phyloP scores from a whole-genome alignment of 2,888 invertebrate species.

The Pollenia labialis region DNA sequence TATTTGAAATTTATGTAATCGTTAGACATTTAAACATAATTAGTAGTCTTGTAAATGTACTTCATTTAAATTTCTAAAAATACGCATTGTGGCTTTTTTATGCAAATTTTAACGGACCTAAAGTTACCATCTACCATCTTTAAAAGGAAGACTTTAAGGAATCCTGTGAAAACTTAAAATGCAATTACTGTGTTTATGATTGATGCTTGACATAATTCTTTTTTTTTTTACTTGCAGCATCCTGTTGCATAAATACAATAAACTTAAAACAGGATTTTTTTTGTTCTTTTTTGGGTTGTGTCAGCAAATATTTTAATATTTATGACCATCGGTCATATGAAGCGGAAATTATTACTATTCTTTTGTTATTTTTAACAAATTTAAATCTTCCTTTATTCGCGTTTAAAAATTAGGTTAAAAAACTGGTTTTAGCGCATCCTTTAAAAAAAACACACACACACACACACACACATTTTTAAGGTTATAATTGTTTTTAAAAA shows the following conservation, averaged over 20 bases:
- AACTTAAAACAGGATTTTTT: slow-evolving; percentile 56
- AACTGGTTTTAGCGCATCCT: slow-evolving; percentile 58
- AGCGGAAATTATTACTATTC: slow-evolving; percentile 80
- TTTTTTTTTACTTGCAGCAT: slow-evolving; percentile 56
- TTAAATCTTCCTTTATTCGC: background rate
- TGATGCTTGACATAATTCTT: slow-evolving; percentile 54
- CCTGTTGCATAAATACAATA: slow-evolving; percentile 50
- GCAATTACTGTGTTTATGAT: slow-evolving; percentile 37
- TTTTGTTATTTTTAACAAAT: slow-evolving; percentile 40
- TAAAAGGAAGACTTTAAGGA: slow-evolving; percentile 6
- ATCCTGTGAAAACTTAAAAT: background rate
- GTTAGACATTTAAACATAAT: slow-evolving; percentile 64
- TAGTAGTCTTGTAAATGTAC: slow-evolving; percentile 49
- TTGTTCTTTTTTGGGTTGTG: slow-evolving; percentile 50
- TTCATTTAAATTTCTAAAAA: slow-evolving; percentile 42
- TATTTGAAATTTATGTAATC: slow-evolving; percentile 79
- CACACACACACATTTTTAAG: slow-evolving; percentile 24
- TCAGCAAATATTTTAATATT: slow-evolving; percentile 80
- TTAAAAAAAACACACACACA: background rate
- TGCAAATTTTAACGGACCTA: slow-evolving; percentile 63
- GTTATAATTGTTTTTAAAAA: slow-evolving; percentile 7
- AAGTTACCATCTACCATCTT: slow-evolving; percentile 21
- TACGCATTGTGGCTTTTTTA: slow-evolving; percentile 65
- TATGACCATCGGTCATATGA: slow-evolving; percentile 83
- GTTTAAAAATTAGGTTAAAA: slow-evolving; percentile 61